These are phyloP conservation scores for Scaeva pyrastri DNA, from an alignment of 2,888 invertebrate species.

Conservation along the genomic window DNA sequence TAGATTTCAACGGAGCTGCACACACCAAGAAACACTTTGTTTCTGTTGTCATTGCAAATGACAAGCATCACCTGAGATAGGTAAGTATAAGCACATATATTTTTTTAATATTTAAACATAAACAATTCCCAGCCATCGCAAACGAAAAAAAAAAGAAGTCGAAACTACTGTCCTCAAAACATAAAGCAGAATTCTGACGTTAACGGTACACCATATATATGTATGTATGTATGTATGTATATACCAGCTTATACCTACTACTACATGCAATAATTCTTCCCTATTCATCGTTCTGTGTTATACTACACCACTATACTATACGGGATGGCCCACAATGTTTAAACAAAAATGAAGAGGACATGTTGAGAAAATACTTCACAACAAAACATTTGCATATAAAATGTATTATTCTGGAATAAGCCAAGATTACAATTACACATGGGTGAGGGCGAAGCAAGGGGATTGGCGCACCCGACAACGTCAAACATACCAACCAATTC, in stretches of 20 bases:
- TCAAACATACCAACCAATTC: conserved; percentile 19
- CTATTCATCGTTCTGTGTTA: conserved; percentile 19
- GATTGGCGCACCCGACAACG: conserved; percentile 30
- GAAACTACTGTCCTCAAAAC: conserved; percentile 44
- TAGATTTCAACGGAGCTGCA: conserved; percentile 27
- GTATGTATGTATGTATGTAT: no score
- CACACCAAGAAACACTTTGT: conserved; percentile 16
- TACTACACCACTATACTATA: conserved; percentile 1
- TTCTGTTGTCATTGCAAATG: conserved; percentile 52
- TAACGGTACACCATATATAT: background rate
- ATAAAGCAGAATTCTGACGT: conserved; percentile 49
- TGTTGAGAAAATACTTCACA: conserved; percentile 72
- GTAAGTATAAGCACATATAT: conserved; percentile 4
- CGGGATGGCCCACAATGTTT: conserved; percentile 35
- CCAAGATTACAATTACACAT: conserved; percentile 80
- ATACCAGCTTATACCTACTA: background rate
- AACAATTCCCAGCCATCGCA: background rate
- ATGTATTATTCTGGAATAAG: conserved; percentile 83
- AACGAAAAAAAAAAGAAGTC: conserved; percentile 2
- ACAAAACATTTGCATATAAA: conserved; percentile 82
- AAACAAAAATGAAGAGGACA: conserved; percentile 51
- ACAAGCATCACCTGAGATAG: conserved; percentile 36
- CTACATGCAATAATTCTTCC: background rate
- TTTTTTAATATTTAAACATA: conserved; percentile 30
- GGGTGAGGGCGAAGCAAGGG: conserved; percentile 14